Evolutionary conservation across 1,140 invertebrate genomes (phyloP).

Genomic region (Bombus soroeensis): DNA sequence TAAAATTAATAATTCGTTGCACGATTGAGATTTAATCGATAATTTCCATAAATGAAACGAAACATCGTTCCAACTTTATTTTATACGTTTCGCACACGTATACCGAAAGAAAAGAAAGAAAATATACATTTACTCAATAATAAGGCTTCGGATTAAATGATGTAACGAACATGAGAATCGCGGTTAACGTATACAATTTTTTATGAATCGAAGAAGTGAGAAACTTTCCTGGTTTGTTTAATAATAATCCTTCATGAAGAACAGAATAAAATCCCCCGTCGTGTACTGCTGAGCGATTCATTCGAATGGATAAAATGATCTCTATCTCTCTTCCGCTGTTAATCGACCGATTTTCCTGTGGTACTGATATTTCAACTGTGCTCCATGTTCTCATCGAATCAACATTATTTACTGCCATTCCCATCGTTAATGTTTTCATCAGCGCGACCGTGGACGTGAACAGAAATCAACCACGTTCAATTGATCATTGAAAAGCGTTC

Average conservation of each 20-base stretch:
- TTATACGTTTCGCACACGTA: not conserved
- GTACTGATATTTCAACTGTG: conserved; percentile 11
- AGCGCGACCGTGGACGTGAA: not conserved
- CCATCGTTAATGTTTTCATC: not conserved
- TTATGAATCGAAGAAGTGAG: not conserved
- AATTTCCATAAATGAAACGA: not conserved
- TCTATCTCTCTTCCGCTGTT: not conserved
- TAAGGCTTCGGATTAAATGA: not conserved
- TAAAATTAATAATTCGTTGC: not conserved
- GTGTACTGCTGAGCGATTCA: not conserved
- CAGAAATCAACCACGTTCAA: not conserved
- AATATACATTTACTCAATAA: not conserved
- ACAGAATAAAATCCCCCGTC: not conserved
- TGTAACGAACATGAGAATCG: not conserved
- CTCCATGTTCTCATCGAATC: not conserved
- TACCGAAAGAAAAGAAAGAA: not conserved
- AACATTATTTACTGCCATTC: not conserved
- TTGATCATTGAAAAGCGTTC: conserved; percentile 1
- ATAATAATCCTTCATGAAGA: not conserved
- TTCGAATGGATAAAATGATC: conserved; percentile 2
- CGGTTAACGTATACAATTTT: not conserved
- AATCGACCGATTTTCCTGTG: not conserved
- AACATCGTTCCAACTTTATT: not conserved
- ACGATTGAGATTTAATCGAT: not conserved
- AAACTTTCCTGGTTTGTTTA: not conserved